These are phyloP conservation scores for Chaunax sp. DNA, from an alignment of 2,797 vertebrate genomes.

Conservation along the genomic window DNA sequence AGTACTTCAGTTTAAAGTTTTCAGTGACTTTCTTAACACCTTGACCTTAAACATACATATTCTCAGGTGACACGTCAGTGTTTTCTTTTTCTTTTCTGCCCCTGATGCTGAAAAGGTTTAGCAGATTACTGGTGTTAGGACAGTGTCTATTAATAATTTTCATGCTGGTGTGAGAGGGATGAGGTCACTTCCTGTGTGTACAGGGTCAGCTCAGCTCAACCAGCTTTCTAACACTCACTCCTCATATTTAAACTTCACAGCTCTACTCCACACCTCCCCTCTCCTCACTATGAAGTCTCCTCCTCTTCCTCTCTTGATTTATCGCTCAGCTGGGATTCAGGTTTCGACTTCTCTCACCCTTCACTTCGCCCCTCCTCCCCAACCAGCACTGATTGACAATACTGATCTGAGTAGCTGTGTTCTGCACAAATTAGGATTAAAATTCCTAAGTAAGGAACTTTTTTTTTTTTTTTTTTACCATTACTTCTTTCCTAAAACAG, in stretches of 20 bases:
- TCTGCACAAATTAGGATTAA: neutral
- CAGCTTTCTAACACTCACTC: constrained; percentile 46
- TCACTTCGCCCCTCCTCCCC: constrained; percentile 18
- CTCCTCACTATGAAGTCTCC: constrained; percentile 23
- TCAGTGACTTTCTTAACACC: too few species aligned
- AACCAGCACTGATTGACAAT: constrained; percentile 25
- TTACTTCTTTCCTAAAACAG: neutral
- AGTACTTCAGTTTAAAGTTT: too few species aligned
- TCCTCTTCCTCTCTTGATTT: constrained; percentile 41
- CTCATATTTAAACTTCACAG: constrained; percentile 72
- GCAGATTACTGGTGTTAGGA: neutral
- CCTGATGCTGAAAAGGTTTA: neutral
- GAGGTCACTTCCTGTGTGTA: constrained; percentile 35
- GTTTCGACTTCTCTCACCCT: constrained; percentile 49
- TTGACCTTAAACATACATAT: too few species aligned
- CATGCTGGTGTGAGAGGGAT: neutral
- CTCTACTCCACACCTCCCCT: constrained; percentile 19
- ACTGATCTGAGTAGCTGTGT: constrained; percentile 49
- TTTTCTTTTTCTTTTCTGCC: neutral
- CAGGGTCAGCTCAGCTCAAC: constrained; percentile 15
- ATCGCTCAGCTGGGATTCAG: constrained; percentile 19
- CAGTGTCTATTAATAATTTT: neutral
- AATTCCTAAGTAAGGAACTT: neutral
- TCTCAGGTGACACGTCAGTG: neutral
- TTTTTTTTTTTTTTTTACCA: neutral